Conservation (phyloP, 2,113 vertebrate species). For the Sander vitreus region DNA sequence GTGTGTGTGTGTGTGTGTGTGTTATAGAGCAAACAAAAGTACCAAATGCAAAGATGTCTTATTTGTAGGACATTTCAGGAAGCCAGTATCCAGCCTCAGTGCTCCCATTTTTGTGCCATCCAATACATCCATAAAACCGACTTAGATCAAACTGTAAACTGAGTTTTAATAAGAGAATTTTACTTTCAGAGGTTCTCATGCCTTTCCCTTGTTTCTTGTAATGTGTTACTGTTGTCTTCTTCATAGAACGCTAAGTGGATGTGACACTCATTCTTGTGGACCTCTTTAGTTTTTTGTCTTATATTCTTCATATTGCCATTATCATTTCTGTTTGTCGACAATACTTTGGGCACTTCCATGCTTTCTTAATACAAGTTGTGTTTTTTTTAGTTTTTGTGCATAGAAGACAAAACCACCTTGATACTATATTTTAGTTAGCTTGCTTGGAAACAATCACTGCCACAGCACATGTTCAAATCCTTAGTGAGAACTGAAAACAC, state of each 20-base stretch:
- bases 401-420: neutral
- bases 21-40: neutral
- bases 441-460: neutral
- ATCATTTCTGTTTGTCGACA: neutral
- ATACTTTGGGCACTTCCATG: neutral
- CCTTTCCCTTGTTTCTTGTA: neutral
- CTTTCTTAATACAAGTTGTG: too few relatives aligned
- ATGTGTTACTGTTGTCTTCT: neutral
- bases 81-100: neutral
- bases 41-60: neutral
- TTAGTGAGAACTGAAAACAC: constrained; percentile 26
- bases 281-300: neutral
- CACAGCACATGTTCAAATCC: constrained; percentile 12
- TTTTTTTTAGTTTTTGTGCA: neutral
- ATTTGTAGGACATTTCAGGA: neutral
- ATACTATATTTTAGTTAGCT: neutral
- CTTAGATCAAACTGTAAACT: too few relatives aligned
- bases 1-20: neutral
- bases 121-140: neutral
- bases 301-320: neutral
- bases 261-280: neutral
- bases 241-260: neutral
- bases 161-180: neutral
- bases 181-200: neutral
- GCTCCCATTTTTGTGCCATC: neutral